Base-by-base conservation (phyloP, 2,113 vertebrate genomes). In the Struthidea cinerea region DNA sequence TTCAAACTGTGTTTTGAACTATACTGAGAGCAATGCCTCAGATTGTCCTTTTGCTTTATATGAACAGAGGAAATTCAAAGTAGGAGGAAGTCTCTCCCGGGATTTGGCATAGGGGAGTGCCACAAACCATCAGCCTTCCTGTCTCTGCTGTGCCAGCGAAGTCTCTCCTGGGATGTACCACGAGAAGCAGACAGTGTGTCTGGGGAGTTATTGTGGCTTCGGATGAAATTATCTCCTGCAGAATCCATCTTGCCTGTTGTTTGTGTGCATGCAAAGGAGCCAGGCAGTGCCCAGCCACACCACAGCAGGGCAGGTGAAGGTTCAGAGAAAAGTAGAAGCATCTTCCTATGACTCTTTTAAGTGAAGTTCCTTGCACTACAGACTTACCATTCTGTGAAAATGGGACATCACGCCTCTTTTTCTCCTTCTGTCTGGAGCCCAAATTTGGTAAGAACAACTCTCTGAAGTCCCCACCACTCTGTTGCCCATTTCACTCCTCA, bases 1-100 rank as follows among this genome's bases (percentile, higher is more conserved):
- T 97, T 95, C 94, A 96, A 96, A 96, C 93, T 94, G 95, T 88
- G 92, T 97, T 97, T 95, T 96, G 94, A 96, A 90, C 94, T 95
- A 86, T 82, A 94, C 84, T 84, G 88, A 95, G 90, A 95, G 92
- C 90, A 87, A 57, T 92, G 93, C 70, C 93, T 96, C 76, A 93
- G 94, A 92, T 93, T 95, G 92, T 97, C 93, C 92, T 94, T 96
- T 94, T 94, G 69, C 73, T 96, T 94, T 90, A 87, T 97, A 82
- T 47, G 92, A 95, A 94, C 76, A 92, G 93, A 95, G 49, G 65
- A 97, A 96, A 97, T 96, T 97, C 93, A 96, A 96, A 96, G 93
- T 82, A 95, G 88, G 83, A 92, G 83, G 90, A 92, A 92, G 52
- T 71, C 24, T 93, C 94, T 94, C 92, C 56, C 0, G 85, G 93